A percentile compares a stretch with the other conserved stretches of the same genome.
These are phyloP conservation scores for Schizothorax lantsangensis DNA, from an alignment of 2,797 vertebrate species.

Conservation along the genomic window DNA sequence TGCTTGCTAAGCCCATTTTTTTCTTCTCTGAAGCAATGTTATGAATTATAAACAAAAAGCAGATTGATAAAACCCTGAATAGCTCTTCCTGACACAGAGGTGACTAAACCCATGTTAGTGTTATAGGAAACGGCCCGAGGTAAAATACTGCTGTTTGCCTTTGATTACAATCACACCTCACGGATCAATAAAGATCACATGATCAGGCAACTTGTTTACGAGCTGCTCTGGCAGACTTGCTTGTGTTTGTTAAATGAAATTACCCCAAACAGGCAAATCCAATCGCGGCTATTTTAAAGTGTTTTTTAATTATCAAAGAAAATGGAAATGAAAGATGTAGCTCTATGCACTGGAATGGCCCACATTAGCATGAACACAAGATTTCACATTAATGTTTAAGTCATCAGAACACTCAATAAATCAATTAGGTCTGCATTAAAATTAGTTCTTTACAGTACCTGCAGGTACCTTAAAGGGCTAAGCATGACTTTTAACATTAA, in stretches of 20 bases:
- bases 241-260: slow-evolving; percentile 26
- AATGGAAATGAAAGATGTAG: not conserved
- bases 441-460: slow-evolving; percentile 8
- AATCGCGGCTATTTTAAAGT: not conserved
- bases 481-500: not conserved
- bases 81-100: slow-evolving; percentile 7
- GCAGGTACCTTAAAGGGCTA: not conserved
- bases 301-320: not conserved
- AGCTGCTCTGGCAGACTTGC: slow-evolving; percentile 12
- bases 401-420: not conserved
- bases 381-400: slow-evolving; percentile 22
- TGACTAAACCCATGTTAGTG: slow-evolving; percentile 9
- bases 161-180: slow-evolving; percentile 45
- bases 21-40: not conserved
- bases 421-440: not conserved
- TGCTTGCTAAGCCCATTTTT: not conserved
- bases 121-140: slow-evolving; percentile 10
- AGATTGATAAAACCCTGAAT: slow-evolving; percentile 35
- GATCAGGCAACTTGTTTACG: slow-evolving; percentile 32
- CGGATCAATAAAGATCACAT: slow-evolving; percentile 38
- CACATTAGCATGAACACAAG: not conserved
- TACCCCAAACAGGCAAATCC: slow-evolving; percentile 17
- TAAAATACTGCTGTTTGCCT: slow-evolving; percentile 27
- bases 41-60: slow-evolving; percentile 1
- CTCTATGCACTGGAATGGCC: not conserved